Percentiles rank a stretch among this genome's conserved stretches.
Conservation (phyloP, 2,888 invertebrate genomes). For the Andricus curvator region DNA sequence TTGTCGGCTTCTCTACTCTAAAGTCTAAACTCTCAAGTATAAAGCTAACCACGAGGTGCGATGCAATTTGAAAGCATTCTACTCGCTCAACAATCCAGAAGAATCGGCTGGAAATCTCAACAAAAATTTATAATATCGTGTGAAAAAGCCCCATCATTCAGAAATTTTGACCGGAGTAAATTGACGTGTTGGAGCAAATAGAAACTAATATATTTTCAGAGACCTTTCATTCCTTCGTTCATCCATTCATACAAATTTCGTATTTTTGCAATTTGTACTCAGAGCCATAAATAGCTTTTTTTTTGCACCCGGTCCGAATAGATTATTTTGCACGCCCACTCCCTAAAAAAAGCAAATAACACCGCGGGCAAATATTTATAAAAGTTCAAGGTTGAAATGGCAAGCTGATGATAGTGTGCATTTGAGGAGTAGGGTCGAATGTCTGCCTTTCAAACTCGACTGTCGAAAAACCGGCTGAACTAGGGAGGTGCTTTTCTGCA, state of each 20-base stretch:
- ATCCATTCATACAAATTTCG: background rate
- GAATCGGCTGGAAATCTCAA: background rate
- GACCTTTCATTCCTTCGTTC: background rate
- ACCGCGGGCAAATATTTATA: no score
- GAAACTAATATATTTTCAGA: background rate
- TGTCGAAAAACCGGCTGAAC: no score
- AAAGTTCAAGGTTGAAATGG: no score
- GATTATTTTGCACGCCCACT: no score
- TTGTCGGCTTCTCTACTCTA: slow-evolving; percentile 24
- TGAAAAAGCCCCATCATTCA: background rate
- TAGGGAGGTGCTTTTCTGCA: no score
- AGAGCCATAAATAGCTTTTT: no score
- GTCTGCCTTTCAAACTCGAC: no score
- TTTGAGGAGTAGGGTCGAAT: no score
- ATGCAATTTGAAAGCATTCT: slow-evolving; percentile 31
- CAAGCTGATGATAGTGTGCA: no score
- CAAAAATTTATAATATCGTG: background rate
- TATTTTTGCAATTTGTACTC: background rate
- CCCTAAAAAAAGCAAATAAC: no score
- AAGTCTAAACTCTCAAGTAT: background rate
- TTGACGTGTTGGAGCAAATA: background rate
- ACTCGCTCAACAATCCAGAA: slow-evolving; percentile 13
- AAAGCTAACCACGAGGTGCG: slow-evolving; percentile 1
- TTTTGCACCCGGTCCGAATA: no score
- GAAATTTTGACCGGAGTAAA: background rate